phyloP scores from a whole-genome alignment of 2,888 invertebrate genomes.

The Eupithecia subfuscata region DNA sequence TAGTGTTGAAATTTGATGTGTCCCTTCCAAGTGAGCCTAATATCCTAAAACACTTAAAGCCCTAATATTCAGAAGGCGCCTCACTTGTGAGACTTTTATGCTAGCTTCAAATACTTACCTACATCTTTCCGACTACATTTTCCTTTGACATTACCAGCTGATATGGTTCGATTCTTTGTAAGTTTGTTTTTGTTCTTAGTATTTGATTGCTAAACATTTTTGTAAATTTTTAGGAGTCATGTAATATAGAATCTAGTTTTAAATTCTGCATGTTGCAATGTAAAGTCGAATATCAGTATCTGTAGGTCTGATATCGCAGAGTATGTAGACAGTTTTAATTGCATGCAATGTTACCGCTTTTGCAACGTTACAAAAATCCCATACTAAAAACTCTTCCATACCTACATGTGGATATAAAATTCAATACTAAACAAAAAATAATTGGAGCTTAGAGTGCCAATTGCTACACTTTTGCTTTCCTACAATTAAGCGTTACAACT shows the following conservation, averaged over 20 bases:
- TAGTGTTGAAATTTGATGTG: conserved; percentile 75
- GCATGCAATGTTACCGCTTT: conserved; percentile 38
- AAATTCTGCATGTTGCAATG: conserved; percentile 38
- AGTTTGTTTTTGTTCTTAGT: conserved; percentile 30
- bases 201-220: conserved; percentile 35
- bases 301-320: conserved; percentile 30
- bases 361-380: conserved; percentile 11
- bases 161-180: conserved; percentile 45
- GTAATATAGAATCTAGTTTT: conserved; percentile 25
- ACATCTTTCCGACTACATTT: conserved; percentile 50
- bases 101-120: conserved; percentile 61
- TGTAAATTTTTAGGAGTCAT: conserved; percentile 14
- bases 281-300: conserved; percentile 17
- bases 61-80: conserved; percentile 75
- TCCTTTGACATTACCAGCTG: conserved; percentile 49
- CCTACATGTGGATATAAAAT: conserved; percentile 16
- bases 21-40: conserved; percentile 76
- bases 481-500: conserved; percentile 19
- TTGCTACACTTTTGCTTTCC: conserved; percentile 36
- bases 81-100: conserved; percentile 82
- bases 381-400: neutral
- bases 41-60: conserved; percentile 63
- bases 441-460: conserved; percentile 36
- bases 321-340: conserved; percentile 32
- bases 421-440: conserved; percentile 22